phyloP scores from a whole-genome alignment of 2,797 vertebrate species.

The Falco novaeseelandiae region DNA sequence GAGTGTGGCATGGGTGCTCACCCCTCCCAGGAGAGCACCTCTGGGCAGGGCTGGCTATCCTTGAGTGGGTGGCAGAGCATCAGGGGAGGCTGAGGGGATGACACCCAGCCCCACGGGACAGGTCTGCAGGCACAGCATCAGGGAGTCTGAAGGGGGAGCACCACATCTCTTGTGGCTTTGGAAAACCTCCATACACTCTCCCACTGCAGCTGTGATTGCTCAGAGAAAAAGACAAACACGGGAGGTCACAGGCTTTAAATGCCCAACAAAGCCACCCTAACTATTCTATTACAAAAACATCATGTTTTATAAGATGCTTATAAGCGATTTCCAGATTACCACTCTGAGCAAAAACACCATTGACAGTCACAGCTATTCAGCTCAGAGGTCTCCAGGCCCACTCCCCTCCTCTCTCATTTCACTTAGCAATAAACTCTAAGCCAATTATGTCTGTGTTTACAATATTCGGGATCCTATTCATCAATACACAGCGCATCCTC shows the following conservation, averaged over 20 bases:
- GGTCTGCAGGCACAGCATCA: neutral
- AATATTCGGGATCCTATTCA: conserved; percentile 58
- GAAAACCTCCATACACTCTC: neutral
- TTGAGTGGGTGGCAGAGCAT: neutral
- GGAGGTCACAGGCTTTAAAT: conserved; percentile 56
- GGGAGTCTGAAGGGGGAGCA: neutral
- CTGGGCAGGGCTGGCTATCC: neutral
- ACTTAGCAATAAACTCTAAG: conserved; percentile 60
- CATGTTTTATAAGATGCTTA: conserved; percentile 40
- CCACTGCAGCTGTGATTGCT: neutral
- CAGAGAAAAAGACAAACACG: conserved; percentile 26
- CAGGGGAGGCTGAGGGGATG: neutral
- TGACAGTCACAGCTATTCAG: conserved; percentile 53
- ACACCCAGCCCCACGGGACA: neutral
- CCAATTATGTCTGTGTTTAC: conserved; percentile 58
- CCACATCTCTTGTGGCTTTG: neutral
- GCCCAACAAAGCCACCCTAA: conserved; percentile 55
- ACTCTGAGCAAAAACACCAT: conserved; percentile 14
- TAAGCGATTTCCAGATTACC: conserved; percentile 55
- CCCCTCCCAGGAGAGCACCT: neutral
- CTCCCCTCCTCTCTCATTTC: conserved; percentile 57
- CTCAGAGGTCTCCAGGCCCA: conserved; percentile 49
- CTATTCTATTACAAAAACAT: conserved; percentile 25
- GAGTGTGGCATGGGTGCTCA: rapidly evolving
- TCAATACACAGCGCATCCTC: neutral